Conservation (phyloP, 1,140 invertebrate species). For the Euglossa dilemma region DNA sequence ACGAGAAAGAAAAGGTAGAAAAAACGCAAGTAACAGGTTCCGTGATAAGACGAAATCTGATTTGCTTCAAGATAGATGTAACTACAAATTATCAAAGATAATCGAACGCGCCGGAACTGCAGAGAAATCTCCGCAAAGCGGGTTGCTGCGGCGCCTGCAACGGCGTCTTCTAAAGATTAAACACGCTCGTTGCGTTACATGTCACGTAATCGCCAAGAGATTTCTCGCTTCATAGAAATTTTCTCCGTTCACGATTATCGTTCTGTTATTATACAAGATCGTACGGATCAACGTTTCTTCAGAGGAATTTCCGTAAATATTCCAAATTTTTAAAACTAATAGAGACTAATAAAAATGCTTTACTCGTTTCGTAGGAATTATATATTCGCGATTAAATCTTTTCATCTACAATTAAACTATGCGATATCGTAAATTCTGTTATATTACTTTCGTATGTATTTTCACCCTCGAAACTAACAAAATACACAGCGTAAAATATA, state of each 20-base stretch:
- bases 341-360: too few species aligned
- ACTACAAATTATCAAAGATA: neutral
- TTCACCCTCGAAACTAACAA: too few species aligned
- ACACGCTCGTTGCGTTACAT: constrained; percentile 27
- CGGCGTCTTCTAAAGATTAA: constrained; percentile 23
- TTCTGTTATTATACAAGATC: neutral
- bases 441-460: too few species aligned
- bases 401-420: too few species aligned
- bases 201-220: constrained; percentile 25
- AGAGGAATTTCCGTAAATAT: neutral
- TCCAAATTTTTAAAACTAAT: too few species aligned
- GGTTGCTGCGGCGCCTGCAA: constrained; percentile 1
- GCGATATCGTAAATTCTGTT: too few species aligned
- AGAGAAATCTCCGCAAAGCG: constrained; percentile 19
- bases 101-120: constrained; percentile 22
- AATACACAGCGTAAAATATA: too few species aligned
- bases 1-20: too few species aligned
- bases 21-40: neutral
- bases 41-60: neutral
- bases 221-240: neutral
- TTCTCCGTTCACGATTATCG: neutral
- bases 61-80: neutral
- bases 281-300: neutral
- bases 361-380: too few species aligned
- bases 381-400: too few species aligned